Conservation (phyloP, 2,888 invertebrate genomes). For the Theristus sp. region DNA sequence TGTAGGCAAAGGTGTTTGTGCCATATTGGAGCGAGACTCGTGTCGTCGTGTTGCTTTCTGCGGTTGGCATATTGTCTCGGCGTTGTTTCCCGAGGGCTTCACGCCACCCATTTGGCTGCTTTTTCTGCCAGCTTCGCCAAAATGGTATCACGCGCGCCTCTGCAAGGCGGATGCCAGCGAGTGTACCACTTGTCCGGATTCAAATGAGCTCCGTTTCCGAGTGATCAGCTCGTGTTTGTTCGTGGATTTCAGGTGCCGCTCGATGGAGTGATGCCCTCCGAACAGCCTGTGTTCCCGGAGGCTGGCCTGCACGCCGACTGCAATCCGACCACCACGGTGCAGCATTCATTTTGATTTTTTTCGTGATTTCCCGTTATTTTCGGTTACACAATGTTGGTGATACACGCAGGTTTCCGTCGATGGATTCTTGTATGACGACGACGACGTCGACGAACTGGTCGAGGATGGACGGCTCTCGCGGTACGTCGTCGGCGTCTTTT, state of each 20-base stretch:
- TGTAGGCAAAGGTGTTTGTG: too few relatives aligned
- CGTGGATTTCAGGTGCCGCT: neutral
- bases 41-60: too few relatives aligned
- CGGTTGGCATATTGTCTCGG: too few relatives aligned
- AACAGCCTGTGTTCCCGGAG: neutral
- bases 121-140: too few relatives aligned
- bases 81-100: too few relatives aligned
- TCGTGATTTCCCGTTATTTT: neutral
- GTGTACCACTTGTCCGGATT: too few relatives aligned
- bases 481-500: too few relatives aligned
- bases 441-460: constrained; percentile 42
- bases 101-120: too few relatives aligned
- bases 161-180: too few relatives aligned
- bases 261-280: neutral
- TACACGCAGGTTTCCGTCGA: constrained; percentile 46
- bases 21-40: too few relatives aligned
- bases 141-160: too few relatives aligned
- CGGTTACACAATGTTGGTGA: neutral
- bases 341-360: neutral
- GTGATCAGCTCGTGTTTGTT: neutral
- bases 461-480: constrained; percentile 35
- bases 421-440: constrained; percentile 50
- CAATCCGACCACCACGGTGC: neutral
- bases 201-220: too few relatives aligned
- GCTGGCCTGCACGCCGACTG: neutral